Percentiles rank a stretch among this genome's conserved stretches.
Evolutionary conservation across 1,140 invertebrate species (phyloP).

Genomic region (Caenorhabditis latens): DNA sequence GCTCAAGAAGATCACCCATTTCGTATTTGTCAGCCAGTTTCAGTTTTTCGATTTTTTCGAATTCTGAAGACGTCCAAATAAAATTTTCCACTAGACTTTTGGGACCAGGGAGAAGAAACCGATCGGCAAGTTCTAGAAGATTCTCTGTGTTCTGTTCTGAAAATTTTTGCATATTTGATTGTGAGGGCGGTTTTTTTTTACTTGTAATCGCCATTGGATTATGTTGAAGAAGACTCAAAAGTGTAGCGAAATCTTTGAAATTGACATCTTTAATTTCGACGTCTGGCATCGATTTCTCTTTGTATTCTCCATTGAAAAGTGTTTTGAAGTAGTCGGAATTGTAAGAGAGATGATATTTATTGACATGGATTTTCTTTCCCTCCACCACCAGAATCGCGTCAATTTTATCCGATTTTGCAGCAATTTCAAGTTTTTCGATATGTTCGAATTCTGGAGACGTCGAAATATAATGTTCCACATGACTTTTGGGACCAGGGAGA

Average conservation of each 20-base stretch:
- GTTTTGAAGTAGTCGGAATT: background rate
- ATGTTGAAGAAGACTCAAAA: background rate
- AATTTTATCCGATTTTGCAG: background rate
- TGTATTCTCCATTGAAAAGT: background rate
- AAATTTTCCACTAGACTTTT: background rate
- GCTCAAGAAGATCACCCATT: background rate
- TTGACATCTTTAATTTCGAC: conserved; percentile 1
- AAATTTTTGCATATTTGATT: no score
- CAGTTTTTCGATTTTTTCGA: background rate
- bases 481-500: background rate
- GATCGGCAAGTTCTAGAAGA: background rate
- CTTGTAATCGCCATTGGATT: background rate
- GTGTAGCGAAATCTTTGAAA: background rate
- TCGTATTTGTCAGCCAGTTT: background rate
- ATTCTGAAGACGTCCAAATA: background rate
- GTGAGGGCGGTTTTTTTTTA: no score
- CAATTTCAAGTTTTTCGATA: no score
- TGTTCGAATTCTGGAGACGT: no score
- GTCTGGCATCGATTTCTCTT: background rate
- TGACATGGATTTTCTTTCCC: background rate
- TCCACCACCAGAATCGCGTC: background rate
- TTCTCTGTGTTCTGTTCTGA: no score
- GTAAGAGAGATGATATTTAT: background rate
- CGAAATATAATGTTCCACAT: background rate
- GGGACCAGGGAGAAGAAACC: background rate